Percentiles rank a stretch among this genome's conserved stretches.
Conservation (phyloP, 2,888 invertebrate genomes). For the Geophilus truncorum region DNA sequence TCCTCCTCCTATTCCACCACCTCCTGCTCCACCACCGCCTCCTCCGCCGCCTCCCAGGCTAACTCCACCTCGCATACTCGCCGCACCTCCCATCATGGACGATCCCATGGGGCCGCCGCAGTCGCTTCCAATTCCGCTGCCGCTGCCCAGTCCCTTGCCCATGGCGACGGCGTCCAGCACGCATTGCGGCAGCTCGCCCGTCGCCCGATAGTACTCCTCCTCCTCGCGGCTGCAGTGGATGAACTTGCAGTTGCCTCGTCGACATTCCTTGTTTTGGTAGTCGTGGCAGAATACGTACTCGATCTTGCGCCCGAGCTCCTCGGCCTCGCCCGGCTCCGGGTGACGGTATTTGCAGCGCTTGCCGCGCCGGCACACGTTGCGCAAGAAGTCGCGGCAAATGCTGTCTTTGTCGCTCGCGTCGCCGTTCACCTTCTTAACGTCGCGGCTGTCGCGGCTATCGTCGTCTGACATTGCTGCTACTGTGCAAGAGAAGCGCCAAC, state of each 20-base stretch:
- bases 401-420: constrained; percentile 47
- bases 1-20: constrained; percentile 39
- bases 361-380: constrained; percentile 59
- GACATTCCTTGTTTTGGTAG: constrained; percentile 67
- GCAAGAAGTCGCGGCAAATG: constrained; percentile 57
- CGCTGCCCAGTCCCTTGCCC: constrained; percentile 41
- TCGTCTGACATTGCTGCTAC: constrained; percentile 35
- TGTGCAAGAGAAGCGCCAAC: constrained; percentile 28
- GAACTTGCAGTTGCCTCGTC: constrained; percentile 68
- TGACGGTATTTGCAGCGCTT: constrained; percentile 57
- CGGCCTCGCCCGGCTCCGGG: constrained; percentile 48
- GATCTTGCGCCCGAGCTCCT: constrained; percentile 44
- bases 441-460: constrained; percentile 36
- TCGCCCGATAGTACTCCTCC: constrained; percentile 64
- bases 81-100: too few species aligned
- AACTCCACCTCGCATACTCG: neutral
- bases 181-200: constrained; percentile 64
- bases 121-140: constrained; percentile 25
- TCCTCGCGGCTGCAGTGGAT: constrained; percentile 70
- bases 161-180: constrained; percentile 49
- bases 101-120: constrained; percentile 39
- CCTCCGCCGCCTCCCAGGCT: constrained; percentile 44
- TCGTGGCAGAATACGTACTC: constrained; percentile 56
- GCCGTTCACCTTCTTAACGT: constrained; percentile 34
- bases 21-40: constrained; percentile 40